Percentiles rank a stretch among this genome's conserved stretches.
Evolutionary conservation across 1,140 invertebrate species (phyloP).

Genomic region (Macrobrachium rosenbergii): DNA sequence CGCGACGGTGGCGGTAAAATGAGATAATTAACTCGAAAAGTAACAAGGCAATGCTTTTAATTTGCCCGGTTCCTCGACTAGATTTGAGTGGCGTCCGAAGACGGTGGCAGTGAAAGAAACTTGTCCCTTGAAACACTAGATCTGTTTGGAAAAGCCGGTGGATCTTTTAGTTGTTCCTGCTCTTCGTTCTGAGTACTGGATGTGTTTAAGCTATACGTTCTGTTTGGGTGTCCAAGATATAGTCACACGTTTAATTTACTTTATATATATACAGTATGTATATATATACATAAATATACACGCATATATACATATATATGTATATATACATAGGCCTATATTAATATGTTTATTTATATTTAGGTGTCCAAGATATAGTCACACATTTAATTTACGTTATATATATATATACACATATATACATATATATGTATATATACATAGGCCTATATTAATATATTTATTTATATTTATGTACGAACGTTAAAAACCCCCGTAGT

Average conservation of each 20-base stretch:
- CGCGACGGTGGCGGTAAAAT: background rate
- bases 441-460: background rate
- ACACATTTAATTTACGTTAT: background rate
- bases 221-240: no score
- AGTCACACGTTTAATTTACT: background rate
- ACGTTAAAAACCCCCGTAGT: background rate
- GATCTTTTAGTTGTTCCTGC: background rate
- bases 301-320: background rate
- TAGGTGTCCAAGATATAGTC: no score
- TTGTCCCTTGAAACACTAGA: background rate
- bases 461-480: background rate
- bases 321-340: background rate
- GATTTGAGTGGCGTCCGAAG: constrained; percentile 21
- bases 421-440: background rate
- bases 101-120: background rate
- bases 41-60: constrained; percentile 60
- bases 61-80: constrained; percentile 35
- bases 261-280: background rate
- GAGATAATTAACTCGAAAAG: constrained; percentile 49
- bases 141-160: background rate
- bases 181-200: no score
- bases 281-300: background rate
- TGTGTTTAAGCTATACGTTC: no score
- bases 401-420: constrained; percentile 21
- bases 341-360: background rate